A percentile compares a stretch with the other conserved stretches of the same genome.
These are phyloP conservation scores for Trissolcus brochymenae DNA, from an alignment of 2,888 invertebrate genomes.

Conservation along the genomic window DNA sequence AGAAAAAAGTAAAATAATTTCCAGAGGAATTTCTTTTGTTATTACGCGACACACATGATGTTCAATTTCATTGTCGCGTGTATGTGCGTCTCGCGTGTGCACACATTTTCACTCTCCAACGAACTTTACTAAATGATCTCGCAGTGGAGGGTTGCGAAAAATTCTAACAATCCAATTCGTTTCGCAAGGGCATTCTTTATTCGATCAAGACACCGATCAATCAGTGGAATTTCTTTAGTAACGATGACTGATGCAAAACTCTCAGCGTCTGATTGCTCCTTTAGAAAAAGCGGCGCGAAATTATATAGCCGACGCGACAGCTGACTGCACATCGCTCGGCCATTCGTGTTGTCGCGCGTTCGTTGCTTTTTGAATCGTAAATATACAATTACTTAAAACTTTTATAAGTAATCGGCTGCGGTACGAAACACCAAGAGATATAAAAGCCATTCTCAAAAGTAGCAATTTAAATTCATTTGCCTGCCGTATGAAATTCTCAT, in stretches of 20 bases:
- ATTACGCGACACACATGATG: too few species aligned
- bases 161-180: constrained; percentile 15
- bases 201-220: constrained; percentile 25
- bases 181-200: constrained; percentile 13
- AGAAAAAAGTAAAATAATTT: too few species aligned
- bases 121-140: constrained; percentile 12
- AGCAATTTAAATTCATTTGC: constrained; percentile 54
- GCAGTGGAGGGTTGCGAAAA: constrained; percentile 1
- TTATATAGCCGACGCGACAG: constrained; percentile 38
- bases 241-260: constrained; percentile 44
- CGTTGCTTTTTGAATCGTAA: constrained; percentile 25
- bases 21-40: too few species aligned
- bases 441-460: constrained; percentile 5
- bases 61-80: constrained; percentile 59
- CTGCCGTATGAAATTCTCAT: constrained; percentile 17
- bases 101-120: constrained; percentile 53
- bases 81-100: constrained; percentile 59
- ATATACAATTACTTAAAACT: constrained; percentile 42
- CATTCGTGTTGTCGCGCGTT: constrained; percentile 34
- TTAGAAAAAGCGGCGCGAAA: constrained; percentile 39
- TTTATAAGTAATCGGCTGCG: constrained; percentile 9
- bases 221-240: constrained; percentile 31
- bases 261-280: constrained; percentile 46
- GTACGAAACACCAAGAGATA: not conserved
- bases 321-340: constrained; percentile 34